Evolutionary conservation across 2,888 invertebrate species (phyloP).

Genomic region (Opisthograptis luteolata): DNA sequence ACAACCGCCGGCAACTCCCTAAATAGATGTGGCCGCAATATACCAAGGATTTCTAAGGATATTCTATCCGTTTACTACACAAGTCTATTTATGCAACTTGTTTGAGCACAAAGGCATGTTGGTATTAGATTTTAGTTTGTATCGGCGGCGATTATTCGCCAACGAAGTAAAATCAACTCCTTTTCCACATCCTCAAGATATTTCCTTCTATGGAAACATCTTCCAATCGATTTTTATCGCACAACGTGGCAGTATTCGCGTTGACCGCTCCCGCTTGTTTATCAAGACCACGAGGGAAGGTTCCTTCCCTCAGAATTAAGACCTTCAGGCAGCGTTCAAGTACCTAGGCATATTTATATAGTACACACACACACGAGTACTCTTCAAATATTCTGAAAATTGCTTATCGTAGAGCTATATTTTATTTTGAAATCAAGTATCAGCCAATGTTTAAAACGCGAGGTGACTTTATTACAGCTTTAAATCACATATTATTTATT

Average conservation of each 20-base stretch:
- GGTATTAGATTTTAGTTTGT: not conserved
- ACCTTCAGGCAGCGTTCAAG: slow-evolving; percentile 35
- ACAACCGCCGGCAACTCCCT: slow-evolving; percentile 26
- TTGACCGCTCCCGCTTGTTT: slow-evolving; percentile 51
- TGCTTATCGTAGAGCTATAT: slow-evolving; percentile 26
- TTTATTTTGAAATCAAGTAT: slow-evolving; percentile 24
- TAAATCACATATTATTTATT: slow-evolving; percentile 11
- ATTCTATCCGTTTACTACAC: slow-evolving; percentile 21
- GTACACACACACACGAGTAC: slow-evolving; percentile 38
- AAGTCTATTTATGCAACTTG: slow-evolving; percentile 18
- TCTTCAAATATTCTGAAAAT: slow-evolving; percentile 40
- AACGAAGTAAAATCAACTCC: too few species aligned
- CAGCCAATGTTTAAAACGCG: slow-evolving; percentile 12
- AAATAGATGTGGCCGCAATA: slow-evolving; percentile 42
- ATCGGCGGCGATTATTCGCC: not conserved
- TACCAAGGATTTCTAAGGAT: slow-evolving; percentile 38
- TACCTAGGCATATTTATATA: slow-evolving; percentile 4
- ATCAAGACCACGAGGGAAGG: slow-evolving; percentile 39
- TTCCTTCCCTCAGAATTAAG: too few species aligned
- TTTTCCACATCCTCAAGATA: too few species aligned
- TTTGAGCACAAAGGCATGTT: not conserved
- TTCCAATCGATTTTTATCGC: slow-evolving; percentile 22
- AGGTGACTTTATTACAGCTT: not conserved
- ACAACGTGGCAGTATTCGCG: slow-evolving; percentile 25
- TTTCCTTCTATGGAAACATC: slow-evolving; percentile 3